Evolutionary conservation across 2,113 vertebrate species (phyloP).

Genomic region (Crypturellus undulatus): DNA sequence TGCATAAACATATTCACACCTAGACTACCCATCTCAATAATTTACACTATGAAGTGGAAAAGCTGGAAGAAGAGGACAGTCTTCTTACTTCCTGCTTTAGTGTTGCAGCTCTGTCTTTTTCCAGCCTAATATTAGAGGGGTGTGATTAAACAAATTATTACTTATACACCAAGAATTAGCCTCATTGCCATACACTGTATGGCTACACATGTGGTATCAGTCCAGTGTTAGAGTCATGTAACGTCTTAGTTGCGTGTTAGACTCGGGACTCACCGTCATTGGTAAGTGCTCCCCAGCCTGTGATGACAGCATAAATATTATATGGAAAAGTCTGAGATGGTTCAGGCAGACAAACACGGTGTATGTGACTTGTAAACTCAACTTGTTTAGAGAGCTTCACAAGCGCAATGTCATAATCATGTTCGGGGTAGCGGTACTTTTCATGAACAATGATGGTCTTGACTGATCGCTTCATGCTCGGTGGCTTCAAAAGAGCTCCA

Average conservation of each 20-base stretch:
- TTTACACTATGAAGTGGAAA: neutral
- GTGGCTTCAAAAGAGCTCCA: constrained; percentile 81
- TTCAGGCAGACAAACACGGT: constrained; percentile 86
- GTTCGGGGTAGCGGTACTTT: constrained; percentile 80
- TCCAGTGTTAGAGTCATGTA: neutral
- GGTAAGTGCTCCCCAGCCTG: constrained; percentile 88
- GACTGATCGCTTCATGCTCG: constrained; percentile 70
- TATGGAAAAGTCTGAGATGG: constrained; percentile 75
- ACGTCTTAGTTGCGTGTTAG: neutral
- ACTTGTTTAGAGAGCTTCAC: constrained; percentile 86
- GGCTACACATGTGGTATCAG: neutral
- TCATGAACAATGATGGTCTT: constrained; percentile 86
- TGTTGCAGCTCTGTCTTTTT: neutral
- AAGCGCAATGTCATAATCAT: constrained; percentile 87
- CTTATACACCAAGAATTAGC: neutral
- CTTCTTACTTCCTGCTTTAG: neutral
- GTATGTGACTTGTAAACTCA: constrained; percentile 76
- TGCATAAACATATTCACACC: neutral
- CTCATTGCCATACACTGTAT: neutral
- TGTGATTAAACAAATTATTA: neutral
- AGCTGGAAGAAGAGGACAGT: neutral
- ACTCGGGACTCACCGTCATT: constrained; percentile 68
- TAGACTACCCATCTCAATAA: neutral
- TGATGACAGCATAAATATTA: constrained; percentile 79
- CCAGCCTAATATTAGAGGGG: neutral